Evolutionary conservation across 2,113 vertebrate species (phyloP).

Genomic region (Chaetodon trifascialis): DNA sequence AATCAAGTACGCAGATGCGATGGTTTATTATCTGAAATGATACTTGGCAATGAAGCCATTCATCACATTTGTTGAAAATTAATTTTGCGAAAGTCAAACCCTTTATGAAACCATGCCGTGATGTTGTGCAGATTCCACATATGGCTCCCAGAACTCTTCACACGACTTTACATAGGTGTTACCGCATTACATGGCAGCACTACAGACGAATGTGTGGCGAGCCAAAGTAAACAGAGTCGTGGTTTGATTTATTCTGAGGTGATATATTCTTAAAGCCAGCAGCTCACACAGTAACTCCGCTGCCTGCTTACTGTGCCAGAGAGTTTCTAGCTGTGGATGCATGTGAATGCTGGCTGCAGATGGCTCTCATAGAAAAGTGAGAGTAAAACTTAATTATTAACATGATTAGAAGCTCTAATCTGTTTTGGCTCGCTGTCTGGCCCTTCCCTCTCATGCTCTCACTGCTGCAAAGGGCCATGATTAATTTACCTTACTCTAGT

Average conservation of each 20-base stretch:
- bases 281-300: constrained; percentile 17
- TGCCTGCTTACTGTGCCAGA: constrained; percentile 23
- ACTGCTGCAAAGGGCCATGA: not conserved
- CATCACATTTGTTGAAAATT: constrained; percentile 76
- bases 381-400: constrained; percentile 5
- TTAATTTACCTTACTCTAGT: not conserved
- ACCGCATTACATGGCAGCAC: constrained; percentile 71
- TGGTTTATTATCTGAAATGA: constrained; percentile 73
- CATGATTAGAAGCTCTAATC: not conserved
- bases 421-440: not conserved
- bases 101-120: constrained; percentile 51
- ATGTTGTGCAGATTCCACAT: constrained; percentile 73
- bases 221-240: constrained; percentile 67
- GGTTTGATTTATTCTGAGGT: constrained; percentile 70
- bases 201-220: constrained; percentile 15
- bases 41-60: constrained; percentile 65
- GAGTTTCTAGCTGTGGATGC: constrained; percentile 27
- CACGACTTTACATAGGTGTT: constrained; percentile 71
- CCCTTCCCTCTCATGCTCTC: not conserved
- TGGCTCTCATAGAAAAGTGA: constrained; percentile 29
- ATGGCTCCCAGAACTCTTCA: constrained; percentile 67
- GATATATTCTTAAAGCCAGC: constrained; percentile 57
- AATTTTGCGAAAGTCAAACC: constrained; percentile 63
- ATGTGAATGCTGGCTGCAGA: constrained; percentile 23
- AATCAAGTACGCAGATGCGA: constrained; percentile 69